These are phyloP conservation scores for Crotalus viridis DNA, from an alignment of 2,113 vertebrate genomes.

Conservation along the genomic window DNA sequence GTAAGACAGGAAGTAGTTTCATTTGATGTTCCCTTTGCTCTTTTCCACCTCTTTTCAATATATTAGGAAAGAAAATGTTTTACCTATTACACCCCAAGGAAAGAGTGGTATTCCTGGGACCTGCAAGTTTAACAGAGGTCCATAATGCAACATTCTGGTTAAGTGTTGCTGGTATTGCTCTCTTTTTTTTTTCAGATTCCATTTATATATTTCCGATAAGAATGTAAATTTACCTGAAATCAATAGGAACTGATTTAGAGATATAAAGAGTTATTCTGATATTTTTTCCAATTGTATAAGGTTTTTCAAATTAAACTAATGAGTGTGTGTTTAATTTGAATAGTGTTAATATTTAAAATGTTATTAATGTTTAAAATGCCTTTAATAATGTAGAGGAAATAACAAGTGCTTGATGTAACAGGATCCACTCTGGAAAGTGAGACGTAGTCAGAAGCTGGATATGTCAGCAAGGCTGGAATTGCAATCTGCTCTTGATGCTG, in stretches of 20 bases:
- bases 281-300: neutral
- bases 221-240: neutral
- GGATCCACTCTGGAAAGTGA: constrained; percentile 97
- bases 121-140: neutral
- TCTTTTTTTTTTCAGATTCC: neutral
- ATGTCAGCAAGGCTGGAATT: constrained; percentile 95
- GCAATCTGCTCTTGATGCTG: constrained; percentile 95
- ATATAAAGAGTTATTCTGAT: neutral
- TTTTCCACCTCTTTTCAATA: neutral
- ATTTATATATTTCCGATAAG: neutral
- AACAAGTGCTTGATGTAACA: constrained; percentile 56
- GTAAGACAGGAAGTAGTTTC: neutral
- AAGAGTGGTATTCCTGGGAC: neutral
- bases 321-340: neutral
- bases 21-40: neutral
- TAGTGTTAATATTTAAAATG: constrained; percentile 8
- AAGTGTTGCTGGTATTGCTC: neutral
- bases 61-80: neutral
- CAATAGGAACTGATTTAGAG: neutral
- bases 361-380: constrained; percentile 19
- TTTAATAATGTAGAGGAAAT: constrained; percentile 19
- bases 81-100: neutral
- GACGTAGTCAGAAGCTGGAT: constrained; percentile 96
- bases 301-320: neutral
- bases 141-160: neutral